A percentile compares a stretch with the other conserved stretches of the same genome.
phyloP scores from a whole-genome alignment of 30 jellyfish, hydroid and myxozoan genomes.

The Aurelia sp. region DNA sequence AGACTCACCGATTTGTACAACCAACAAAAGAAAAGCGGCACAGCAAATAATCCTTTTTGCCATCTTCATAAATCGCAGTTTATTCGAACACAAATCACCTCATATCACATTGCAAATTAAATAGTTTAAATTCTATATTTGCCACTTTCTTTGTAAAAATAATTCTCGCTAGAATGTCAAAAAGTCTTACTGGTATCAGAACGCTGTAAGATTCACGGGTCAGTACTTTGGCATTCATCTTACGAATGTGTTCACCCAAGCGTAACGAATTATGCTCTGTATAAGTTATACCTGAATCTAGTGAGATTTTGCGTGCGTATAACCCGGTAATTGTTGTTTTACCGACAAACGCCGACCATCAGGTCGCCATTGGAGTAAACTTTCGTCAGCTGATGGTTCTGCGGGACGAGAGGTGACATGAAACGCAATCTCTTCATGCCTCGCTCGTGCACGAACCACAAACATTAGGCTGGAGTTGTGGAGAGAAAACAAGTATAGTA shows the following conservation, averaged over 20 bases:
- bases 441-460: too few species aligned
- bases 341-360: slow-evolving; percentile 1
- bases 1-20: not conserved
- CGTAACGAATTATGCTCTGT: slow-evolving; percentile 58
- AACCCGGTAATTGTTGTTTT: slow-evolving; percentile 21
- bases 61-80: not conserved
- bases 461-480: too few species aligned
- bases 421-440: too few species aligned
- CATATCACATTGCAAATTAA: too few species aligned
- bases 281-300: slow-evolving; percentile 25
- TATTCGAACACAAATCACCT: not conserved
- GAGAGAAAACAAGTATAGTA: too few species aligned
- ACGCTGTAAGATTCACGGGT: slow-evolving; percentile 54
- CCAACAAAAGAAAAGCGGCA: not conserved
- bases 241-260: slow-evolving; percentile 30
- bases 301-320: not conserved
- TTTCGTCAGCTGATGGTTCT: not conserved
- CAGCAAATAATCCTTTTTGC: not conserved
- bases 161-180: not conserved
- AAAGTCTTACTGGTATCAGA: slow-evolving; percentile 18
- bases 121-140: too few species aligned
- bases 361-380: not conserved
- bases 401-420: too few species aligned
- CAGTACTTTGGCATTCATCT: slow-evolving; percentile 35
- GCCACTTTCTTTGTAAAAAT: too few species aligned